A percentile compares a stretch with the other conserved stretches of the same genome.
phyloP scores from a whole-genome alignment of 2,797 vertebrate genomes.

The Esox masquinongy region DNA sequence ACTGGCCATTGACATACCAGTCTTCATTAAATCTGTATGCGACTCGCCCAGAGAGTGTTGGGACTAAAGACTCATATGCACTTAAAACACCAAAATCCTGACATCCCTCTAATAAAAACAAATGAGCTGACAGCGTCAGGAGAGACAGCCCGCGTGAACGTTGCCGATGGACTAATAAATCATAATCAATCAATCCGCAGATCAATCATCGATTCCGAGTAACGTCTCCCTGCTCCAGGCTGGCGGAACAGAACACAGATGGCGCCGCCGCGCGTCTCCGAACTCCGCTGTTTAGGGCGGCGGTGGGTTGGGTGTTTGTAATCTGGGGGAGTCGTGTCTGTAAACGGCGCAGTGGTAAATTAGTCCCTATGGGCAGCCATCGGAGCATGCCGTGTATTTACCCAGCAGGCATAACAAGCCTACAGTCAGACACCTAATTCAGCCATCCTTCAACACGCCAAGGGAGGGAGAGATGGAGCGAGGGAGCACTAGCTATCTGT shows the following conservation, averaged over 20 bases:
- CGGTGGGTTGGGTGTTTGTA: conserved; percentile 1
- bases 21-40: background rate
- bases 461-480: conserved; percentile 7
- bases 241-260: conserved; percentile 18
- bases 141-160: conserved; percentile 33
- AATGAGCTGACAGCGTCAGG: conserved; percentile 54
- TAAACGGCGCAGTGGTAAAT: conserved; percentile 57
- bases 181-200: conserved; percentile 60
- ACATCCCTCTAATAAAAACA: conserved; percentile 56
- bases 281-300: conserved; percentile 24
- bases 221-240: conserved; percentile 5
- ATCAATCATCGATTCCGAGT: conserved; percentile 55
- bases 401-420: conserved; percentile 54
- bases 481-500: background rate
- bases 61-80: conserved; percentile 2
- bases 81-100: conserved; percentile 39
- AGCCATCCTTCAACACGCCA: conserved; percentile 15
- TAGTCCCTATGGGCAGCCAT: conserved; percentile 52
- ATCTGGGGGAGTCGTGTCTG: conserved; percentile 25
- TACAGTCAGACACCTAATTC: conserved; percentile 41
- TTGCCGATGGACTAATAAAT: conserved; percentile 51
- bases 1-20: background rate
- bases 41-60: background rate
- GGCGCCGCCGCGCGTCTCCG: conserved; percentile 15
- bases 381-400: conserved; percentile 29